A percentile compares a stretch with the other conserved stretches of the same genome.
Evolutionary conservation across 2,797 vertebrate genomes (phyloP).

Genomic region (Amblyraja radiata): DNA sequence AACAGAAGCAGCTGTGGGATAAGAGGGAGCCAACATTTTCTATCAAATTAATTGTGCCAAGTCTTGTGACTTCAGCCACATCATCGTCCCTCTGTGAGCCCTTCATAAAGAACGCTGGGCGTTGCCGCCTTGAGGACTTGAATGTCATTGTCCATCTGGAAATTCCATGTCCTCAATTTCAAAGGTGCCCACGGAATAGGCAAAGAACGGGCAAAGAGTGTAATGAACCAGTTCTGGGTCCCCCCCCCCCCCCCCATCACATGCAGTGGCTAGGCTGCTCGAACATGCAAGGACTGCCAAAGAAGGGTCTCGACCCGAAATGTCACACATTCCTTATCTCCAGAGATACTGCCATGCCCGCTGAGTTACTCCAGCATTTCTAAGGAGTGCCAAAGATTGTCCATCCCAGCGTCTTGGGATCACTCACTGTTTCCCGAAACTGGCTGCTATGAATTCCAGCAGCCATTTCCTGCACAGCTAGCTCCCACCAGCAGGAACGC

Average conservation of each 20-base stretch:
- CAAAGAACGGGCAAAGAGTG: not conserved
- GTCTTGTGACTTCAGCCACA: not conserved
- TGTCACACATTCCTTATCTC: too few species aligned
- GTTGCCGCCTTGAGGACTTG: too few species aligned
- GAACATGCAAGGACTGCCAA: not conserved
- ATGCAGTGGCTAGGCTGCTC: not conserved
- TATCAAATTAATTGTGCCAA: not conserved
- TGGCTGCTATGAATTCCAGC: too few species aligned
- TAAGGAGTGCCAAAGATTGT: not conserved
- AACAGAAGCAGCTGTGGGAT: not conserved
- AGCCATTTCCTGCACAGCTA: too few species aligned
- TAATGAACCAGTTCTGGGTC: not conserved
- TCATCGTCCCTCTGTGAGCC: not conserved
- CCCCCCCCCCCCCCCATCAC: not conserved
- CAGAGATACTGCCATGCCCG: too few species aligned
- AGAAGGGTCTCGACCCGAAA: too few species aligned
- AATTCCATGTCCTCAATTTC: too few species aligned
- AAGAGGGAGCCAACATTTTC: conserved; percentile 12
- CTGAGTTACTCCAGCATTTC: too few species aligned
- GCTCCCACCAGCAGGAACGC: too few species aligned
- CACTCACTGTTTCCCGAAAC: not conserved
- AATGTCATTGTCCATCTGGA: too few species aligned
- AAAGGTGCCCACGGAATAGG: not conserved
- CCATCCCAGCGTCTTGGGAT: not conserved
- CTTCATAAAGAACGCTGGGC: not conserved